Conservation (phyloP, 2,888 invertebrate genomes). For the Sminthurides aquaticus region DNA sequence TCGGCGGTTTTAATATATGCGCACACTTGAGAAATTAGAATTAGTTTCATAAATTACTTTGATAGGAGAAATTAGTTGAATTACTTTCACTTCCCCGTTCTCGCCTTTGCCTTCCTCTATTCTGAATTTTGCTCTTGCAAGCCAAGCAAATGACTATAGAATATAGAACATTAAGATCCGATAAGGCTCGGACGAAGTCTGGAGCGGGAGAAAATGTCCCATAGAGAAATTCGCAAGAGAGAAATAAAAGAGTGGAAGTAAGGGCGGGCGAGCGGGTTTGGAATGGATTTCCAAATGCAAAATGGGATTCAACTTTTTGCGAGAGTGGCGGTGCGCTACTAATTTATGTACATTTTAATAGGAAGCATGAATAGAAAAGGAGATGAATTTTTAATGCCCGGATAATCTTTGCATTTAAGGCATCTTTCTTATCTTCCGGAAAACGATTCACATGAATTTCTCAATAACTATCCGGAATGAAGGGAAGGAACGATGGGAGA, state of each 20-base stretch:
- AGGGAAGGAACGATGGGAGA: neutral
- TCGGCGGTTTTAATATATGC: neutral
- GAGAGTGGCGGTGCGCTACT: neutral
- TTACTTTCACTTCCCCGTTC: neutral
- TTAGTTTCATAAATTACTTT: neutral
- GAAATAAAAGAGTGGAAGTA: neutral
- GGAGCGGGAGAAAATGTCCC: neutral
- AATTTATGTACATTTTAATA: neutral
- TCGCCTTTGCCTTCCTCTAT: neutral
- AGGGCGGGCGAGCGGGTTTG: neutral
- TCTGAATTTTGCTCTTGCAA: no score
- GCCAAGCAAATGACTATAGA: no score
- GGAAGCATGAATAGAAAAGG: neutral
- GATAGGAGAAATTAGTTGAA: neutral
- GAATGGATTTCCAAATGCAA: neutral
- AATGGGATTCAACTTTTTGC: neutral
- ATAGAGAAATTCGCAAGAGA: neutral
- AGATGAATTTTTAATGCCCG: neutral
- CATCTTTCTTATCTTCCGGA: no score
- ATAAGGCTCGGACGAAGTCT: no score
- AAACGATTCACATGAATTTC: neutral
- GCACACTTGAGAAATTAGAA: neutral
- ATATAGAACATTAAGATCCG: no score
- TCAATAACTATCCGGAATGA: neutral
- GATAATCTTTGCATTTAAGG: neutral